A percentile compares a stretch with the other conserved stretches of the same genome.
These are phyloP conservation scores for Drosophila pseudotalamancana DNA, from an alignment of 2,888 invertebrate species.

Conservation along the genomic window DNA sequence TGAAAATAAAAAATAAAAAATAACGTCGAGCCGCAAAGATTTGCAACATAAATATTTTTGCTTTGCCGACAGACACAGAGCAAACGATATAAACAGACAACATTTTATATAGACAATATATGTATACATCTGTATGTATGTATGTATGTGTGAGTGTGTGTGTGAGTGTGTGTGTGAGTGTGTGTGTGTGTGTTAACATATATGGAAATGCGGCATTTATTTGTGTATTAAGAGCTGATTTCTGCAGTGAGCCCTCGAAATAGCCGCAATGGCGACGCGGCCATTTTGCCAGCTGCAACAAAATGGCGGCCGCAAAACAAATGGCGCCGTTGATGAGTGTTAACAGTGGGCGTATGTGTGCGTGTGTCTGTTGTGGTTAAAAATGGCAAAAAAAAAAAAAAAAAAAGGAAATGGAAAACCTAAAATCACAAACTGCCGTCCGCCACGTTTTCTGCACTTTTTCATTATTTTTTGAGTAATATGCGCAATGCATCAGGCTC, in stretches of 20 bases:
- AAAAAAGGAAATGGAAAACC: neutral
- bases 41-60: slow-evolving; percentile 76
- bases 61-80: slow-evolving; percentile 44
- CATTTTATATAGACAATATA: slow-evolving; percentile 8
- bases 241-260: slow-evolving; percentile 32
- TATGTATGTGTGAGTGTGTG: neutral
- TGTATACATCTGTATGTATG: slow-evolving; percentile 8
- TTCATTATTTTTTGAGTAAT: slow-evolving; percentile 76
- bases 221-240: slow-evolving; percentile 75
- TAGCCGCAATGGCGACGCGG: slow-evolving; percentile 32
- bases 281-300: slow-evolving; percentile 72
- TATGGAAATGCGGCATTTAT: slow-evolving; percentile 69
- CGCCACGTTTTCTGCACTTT: slow-evolving; percentile 41
- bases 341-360: slow-evolving; percentile 45
- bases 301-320: slow-evolving; percentile 72
- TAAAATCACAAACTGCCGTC: slow-evolving; percentile 50
- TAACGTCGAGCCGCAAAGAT: slow-evolving; percentile 69
- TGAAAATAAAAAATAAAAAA: slow-evolving; percentile 39
- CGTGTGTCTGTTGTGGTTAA: slow-evolving; percentile 6
- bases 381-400: neutral
- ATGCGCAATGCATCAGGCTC: slow-evolving; percentile 74
- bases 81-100: slow-evolving; percentile 42
- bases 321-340: slow-evolving; percentile 68
- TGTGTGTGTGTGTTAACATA: neutral
- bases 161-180: neutral